Evolutionary conservation across 2,113 vertebrate genomes (phyloP).

Genomic region (Hippocampus comes): DNA sequence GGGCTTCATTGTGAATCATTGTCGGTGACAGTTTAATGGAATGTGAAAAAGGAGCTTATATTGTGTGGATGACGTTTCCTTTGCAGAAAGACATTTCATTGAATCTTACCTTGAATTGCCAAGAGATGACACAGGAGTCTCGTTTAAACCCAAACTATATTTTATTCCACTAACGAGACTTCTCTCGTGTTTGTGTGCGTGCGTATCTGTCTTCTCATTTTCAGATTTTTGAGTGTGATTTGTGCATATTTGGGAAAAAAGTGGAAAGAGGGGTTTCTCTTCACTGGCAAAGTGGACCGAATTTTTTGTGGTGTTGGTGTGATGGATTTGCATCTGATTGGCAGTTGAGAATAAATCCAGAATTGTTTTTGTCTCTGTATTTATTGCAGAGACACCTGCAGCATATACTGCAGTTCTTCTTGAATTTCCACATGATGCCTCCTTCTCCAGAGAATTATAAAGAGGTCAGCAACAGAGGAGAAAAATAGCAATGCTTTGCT

Average conservation of each 20-base stretch:
- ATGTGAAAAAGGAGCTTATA: conserved; percentile 47
- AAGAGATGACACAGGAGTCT: conserved; percentile 56
- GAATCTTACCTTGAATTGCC: conserved; percentile 54
- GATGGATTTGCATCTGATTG: conserved; percentile 58
- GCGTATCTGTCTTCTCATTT: conserved; percentile 7
- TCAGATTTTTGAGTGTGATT: conserved; percentile 24
- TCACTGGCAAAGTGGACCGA: conserved; percentile 36
- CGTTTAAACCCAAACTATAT: conserved; percentile 55
- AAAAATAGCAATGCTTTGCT: conserved; percentile 24
- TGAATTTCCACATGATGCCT: conserved; percentile 20
- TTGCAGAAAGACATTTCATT: conserved; percentile 61
- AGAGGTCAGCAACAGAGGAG: conserved; percentile 30
- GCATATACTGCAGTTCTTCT: conserved; percentile 14
- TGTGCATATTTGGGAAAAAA: conserved; percentile 29
- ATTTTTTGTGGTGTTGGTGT: conserved; percentile 31
- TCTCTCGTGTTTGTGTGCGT: conserved; percentile 1
- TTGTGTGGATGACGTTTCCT: conserved; percentile 56
- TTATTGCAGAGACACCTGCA: conserved; percentile 35
- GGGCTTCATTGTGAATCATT: conserved; percentile 62
- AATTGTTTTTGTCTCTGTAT: conserved; percentile 55
- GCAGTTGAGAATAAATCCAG: conserved; percentile 46
- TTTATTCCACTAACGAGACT: conserved; percentile 11
- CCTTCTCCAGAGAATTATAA: conserved; percentile 22
- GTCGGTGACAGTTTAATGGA: conserved; percentile 63
- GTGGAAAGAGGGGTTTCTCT: conserved; percentile 25